Base-by-base conservation (phyloP, 2,113 vertebrate species). In the Limnothrissa miodon region DNA sequence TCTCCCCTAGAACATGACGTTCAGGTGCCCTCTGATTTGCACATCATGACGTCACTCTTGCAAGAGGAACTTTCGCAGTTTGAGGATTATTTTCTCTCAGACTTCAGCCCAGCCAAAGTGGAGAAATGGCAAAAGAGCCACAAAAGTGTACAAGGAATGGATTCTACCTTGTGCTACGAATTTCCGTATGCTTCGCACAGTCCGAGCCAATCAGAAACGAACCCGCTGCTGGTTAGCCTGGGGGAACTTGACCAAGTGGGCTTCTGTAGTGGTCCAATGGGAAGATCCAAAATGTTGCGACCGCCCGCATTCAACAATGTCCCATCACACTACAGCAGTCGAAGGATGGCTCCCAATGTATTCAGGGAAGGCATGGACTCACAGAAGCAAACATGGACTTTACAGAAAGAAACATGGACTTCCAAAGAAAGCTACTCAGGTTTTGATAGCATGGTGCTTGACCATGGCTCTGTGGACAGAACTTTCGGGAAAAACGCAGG, bases 31-130 rank as follows among this genome's bases (percentile, higher is more conserved):
- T 96, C 96, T 66, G 96, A 97, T 93, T 93, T 97, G 92, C 96
- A 97, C 94, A 95, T 96, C 91, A 97, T 97, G 97, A 96, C 96
- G 91, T 96, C 91, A 83, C 90, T 97, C 62, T 93, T 97, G 78
- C 96, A 97, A 91, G 96, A 97, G 91, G 97, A 97, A 93, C 93
- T 97, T 93, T 96, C 97, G 91, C 97, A 97, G 92, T 95, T 97
- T 89, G 96, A 97, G 94, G 97, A 97, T 93, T 97, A 96, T 93
- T 97, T 97, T 90, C 94, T 97, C 78, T 96, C 96, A 23, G 96
- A 96, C 91, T 94, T 95, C 48, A 87, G 92, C 17, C 85, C 92
- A 74, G 92, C 90, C 90, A 95, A 95, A 93, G 92, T 90, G 89
- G 94, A 95, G 33, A 95, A 94, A 92, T 92, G 93, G 85, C 92